These are phyloP conservation scores for Vidua chalybeata DNA, from an alignment of 2,113 vertebrate genomes.

Conservation along the genomic window DNA sequence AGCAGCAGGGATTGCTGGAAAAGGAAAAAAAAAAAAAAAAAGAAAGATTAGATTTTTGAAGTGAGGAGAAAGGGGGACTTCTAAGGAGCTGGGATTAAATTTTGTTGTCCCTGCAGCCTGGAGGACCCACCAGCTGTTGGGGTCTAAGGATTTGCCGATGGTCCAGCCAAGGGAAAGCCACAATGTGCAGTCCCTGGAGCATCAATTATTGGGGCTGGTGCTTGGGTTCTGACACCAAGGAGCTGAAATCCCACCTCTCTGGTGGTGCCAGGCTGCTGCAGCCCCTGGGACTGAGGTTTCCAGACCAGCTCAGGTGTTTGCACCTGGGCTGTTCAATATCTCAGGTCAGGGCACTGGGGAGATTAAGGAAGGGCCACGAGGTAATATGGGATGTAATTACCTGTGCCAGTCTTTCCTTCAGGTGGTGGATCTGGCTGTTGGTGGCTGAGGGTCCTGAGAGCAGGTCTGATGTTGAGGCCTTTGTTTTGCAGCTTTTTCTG, in stretches of 20 bases:
- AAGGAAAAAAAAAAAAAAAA: not conserved
- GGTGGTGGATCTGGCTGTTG: not conserved
- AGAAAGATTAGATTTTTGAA: not conserved
- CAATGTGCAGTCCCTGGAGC: not conserved
- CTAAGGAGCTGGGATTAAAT: not conserved
- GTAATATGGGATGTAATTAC: not conserved
- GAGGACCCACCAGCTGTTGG: not conserved
- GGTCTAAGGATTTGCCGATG: not conserved
- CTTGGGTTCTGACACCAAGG: not conserved
- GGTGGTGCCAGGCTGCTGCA: not conserved
- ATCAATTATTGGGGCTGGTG: not conserved
- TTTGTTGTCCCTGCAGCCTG: not conserved
- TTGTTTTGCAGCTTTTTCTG: not conserved
- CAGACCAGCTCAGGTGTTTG: not conserved
- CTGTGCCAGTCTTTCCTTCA: not conserved
- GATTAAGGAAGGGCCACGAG: not conserved
- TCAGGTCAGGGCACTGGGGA: not conserved
- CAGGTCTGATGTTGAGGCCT: not conserved
- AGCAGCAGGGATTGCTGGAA: not conserved
- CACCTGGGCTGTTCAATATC: not conserved
- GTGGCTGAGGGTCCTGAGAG: not conserved
- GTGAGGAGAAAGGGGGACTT: not conserved
- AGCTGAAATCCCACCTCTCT: not conserved
- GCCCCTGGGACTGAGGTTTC: not conserved
- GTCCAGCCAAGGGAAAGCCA: not conserved